Conservation (phyloP, 2,888 invertebrate genomes). For the Metallyticus violacea region DNA sequence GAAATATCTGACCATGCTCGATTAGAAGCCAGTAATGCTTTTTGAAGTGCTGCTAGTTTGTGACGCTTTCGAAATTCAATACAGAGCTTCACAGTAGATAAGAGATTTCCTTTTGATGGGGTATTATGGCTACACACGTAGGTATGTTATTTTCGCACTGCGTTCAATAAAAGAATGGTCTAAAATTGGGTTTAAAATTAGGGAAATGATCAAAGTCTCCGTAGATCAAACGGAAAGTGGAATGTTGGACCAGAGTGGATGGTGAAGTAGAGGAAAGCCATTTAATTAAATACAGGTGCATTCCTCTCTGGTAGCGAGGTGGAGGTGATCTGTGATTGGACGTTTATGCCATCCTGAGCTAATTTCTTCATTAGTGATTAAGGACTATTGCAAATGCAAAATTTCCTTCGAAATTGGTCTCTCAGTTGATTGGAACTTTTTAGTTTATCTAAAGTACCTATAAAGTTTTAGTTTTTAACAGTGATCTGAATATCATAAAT, state of each 20-base stretch:
- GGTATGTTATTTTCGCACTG: neutral
- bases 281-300: neutral
- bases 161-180: neutral
- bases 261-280: neutral
- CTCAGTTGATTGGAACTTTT: neutral
- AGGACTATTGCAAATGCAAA: neutral
- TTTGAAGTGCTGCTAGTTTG: no score
- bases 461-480: no score
- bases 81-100: neutral
- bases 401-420: neutral
- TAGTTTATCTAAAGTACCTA: no score
- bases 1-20: no score
- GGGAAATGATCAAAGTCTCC: neutral
- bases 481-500: no score
- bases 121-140: neutral
- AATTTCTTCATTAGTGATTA: neutral
- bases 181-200: neutral
- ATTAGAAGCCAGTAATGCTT: no score
- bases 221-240: neutral
- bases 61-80: no score
- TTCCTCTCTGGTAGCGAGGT: neutral
- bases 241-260: neutral
- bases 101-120: neutral
- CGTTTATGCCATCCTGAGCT: neutral
- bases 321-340: neutral